These are phyloP conservation scores for Tragopan temminckii DNA, from an alignment of 2,797 vertebrate genomes.

Conservation along the genomic window DNA sequence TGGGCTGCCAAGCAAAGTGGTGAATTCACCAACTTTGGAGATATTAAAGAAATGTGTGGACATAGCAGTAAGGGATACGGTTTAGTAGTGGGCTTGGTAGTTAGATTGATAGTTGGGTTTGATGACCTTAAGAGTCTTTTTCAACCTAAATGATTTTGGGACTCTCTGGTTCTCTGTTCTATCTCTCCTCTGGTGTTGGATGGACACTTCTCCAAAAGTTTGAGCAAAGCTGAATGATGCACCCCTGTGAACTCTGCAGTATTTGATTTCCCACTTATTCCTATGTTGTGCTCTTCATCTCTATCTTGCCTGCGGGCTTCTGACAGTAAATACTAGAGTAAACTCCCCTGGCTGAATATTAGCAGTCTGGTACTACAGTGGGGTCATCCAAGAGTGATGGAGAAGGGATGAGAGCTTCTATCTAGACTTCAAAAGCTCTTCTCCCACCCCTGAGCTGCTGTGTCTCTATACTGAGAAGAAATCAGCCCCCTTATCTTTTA, in stretches of 20 bases:
- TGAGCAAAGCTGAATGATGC: not conserved
- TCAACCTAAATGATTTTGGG: not conserved
- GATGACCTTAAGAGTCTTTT: not conserved
- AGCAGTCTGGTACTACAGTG: slow-evolving; percentile 4
- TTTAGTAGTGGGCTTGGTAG: not conserved
- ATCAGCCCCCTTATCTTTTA: slow-evolving; percentile 20
- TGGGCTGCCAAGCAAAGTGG: not conserved
- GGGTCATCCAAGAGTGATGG: not conserved
- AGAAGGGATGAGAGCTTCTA: slow-evolving; percentile 25
- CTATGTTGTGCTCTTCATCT: not conserved
- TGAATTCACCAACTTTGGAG: not conserved
- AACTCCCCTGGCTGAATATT: not conserved
- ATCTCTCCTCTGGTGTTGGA: not conserved
- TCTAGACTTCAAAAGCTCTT: slow-evolving; percentile 33
- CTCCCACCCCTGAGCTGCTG: not conserved
- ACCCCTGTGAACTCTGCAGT: not conserved
- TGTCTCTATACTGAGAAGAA: not conserved
- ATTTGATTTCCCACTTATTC: slow-evolving; percentile 13
- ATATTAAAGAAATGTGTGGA: not conserved
- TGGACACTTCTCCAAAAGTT: not conserved
- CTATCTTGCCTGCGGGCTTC: slow-evolving; percentile 17
- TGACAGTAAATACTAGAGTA: not conserved
- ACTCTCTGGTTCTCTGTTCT: not conserved
- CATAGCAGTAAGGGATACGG: not conserved
- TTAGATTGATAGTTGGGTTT: not conserved